These are phyloP conservation scores for Haliclona indistincta DNA, from an alignment of 37 sponge, comb jelly and placozoan genomes.

Conservation along the genomic window DNA sequence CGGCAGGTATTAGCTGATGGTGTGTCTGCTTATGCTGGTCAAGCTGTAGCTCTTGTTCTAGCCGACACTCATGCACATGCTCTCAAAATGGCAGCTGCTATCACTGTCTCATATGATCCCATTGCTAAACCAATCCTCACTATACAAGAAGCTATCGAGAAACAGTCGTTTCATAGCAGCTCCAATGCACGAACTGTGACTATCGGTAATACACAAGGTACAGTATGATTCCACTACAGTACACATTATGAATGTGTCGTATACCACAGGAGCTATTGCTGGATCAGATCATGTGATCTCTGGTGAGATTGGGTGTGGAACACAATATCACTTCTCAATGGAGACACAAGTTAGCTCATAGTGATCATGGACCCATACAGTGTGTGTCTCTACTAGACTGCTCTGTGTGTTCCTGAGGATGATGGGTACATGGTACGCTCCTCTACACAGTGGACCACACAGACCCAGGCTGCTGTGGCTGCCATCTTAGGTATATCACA, in stretches of 20 bases:
- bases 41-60: constrained; percentile 71
- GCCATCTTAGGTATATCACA: constrained; percentile 45
- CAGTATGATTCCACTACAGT: too few relatives aligned
- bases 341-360: constrained; percentile 65
- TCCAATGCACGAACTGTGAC: background rate
- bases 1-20: constrained; percentile 60
- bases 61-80: constrained; percentile 83
- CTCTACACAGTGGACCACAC: constrained; percentile 58
- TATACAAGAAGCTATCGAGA: constrained; percentile 37
- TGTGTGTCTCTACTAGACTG: constrained; percentile 14
- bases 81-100: constrained; percentile 46
- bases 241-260: too few relatives aligned
- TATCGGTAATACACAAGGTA: constrained; percentile 1
- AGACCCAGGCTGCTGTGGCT: constrained; percentile 57
- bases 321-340: constrained; percentile 74
- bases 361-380: too few relatives aligned
- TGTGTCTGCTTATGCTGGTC: constrained; percentile 67
- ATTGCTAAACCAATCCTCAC: constrained; percentile 59
- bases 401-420: constrained; percentile 59
- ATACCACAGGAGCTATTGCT: constrained; percentile 65
- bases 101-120: constrained; percentile 49
- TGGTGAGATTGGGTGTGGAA: constrained; percentile 63
- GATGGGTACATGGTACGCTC: constrained; percentile 54
- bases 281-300: constrained; percentile 39
- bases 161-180: background rate